Evolutionary conservation across 2,113 vertebrate genomes (phyloP).

Genomic region (Rafetus swinhoei): DNA sequence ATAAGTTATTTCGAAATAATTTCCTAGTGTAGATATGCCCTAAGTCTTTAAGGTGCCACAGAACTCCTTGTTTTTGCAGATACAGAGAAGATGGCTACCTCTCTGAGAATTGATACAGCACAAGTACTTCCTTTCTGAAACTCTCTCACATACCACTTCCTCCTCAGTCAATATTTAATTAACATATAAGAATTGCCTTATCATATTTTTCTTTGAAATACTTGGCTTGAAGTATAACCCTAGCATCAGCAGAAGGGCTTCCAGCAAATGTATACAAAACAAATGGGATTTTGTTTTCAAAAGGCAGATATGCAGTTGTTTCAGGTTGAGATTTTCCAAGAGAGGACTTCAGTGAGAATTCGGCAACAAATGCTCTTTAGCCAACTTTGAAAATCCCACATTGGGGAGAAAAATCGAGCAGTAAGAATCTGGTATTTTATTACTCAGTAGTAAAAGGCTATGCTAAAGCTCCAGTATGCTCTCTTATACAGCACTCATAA

Average conservation of each 20-base stretch:
- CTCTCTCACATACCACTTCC: neutral
- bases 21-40: too few relatives aligned
- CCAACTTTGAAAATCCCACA: neutral
- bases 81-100: too few relatives aligned
- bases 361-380: neutral
- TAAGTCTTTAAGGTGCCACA: too few relatives aligned
- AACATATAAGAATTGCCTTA: neutral
- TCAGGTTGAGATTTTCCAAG: neutral
- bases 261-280: neutral
- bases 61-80: too few relatives aligned
- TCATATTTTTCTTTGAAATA: neutral
- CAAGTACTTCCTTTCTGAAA: fast-evolving
- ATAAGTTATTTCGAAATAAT: too few relatives aligned
- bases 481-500: neutral
- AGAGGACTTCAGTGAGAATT: neutral
- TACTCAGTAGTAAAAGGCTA: neutral
- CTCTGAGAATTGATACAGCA: neutral
- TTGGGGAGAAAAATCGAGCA: neutral
- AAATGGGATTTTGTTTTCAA: conserved; percentile 1
- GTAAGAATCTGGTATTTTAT: neutral
- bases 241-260: neutral
- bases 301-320: neutral
- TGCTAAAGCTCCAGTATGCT: neutral
- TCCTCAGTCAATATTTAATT: neutral
- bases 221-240: neutral